Conservation (phyloP, 1,140 invertebrate genomes). For the Melitaea cinxia region DNA sequence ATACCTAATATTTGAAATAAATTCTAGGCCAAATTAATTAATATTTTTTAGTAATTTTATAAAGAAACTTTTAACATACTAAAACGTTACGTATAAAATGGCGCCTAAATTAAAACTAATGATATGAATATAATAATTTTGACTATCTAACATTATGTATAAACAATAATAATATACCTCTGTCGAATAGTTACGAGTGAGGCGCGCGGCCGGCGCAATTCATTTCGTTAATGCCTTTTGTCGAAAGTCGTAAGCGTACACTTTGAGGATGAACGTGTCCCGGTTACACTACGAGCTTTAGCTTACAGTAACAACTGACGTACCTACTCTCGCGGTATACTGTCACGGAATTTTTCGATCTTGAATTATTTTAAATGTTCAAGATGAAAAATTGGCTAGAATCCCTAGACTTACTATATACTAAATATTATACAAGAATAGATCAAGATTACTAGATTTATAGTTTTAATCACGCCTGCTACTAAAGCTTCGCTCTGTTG, state of each 20-base stretch:
- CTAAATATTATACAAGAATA: constrained; percentile 72
- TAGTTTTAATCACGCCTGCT: constrained; percentile 62
- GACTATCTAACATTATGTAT: constrained; percentile 75
- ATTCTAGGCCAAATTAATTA: constrained; percentile 67
- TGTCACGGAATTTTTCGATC: constrained; percentile 50
- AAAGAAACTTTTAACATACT: constrained; percentile 58
- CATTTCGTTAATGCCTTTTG: constrained; percentile 43
- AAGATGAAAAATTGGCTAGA: constrained; percentile 66
- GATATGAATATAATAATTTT: constrained; percentile 80
- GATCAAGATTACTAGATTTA: constrained; percentile 68
- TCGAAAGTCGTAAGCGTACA: constrained; percentile 56
- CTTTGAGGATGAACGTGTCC: constrained; percentile 47
- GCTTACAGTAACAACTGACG: constrained; percentile 51
- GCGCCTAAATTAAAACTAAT: constrained; percentile 79
- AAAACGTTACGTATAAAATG: constrained; percentile 56
- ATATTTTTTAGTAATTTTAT: constrained; percentile 48
- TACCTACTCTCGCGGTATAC: constrained; percentile 37
- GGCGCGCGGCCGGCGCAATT: constrained; percentile 37
- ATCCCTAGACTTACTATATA: constrained; percentile 63
- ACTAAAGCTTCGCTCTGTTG: constrained; percentile 52
- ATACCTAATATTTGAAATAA: constrained; percentile 58
- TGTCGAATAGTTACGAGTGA: constrained; percentile 37
- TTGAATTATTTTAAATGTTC: constrained; percentile 50
- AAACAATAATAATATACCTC: constrained; percentile 53
- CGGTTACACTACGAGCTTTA: constrained; percentile 54